phyloP scores from a whole-genome alignment of 1,140 invertebrate species.

The Lucilia cuprina region DNA sequence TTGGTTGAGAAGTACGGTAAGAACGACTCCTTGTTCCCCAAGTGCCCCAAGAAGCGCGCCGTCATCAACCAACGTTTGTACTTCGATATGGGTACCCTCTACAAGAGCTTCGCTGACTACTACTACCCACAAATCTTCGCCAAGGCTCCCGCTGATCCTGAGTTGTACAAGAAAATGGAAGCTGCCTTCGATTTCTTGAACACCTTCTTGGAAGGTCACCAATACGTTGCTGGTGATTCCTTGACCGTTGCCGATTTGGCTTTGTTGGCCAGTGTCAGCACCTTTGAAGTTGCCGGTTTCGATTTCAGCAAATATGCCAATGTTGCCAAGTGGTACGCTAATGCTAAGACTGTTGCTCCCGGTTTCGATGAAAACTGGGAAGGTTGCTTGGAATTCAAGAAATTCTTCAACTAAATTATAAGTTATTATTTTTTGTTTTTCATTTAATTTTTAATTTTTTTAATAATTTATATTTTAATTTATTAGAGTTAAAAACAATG shows the following conservation, averaged over 20 bases:
- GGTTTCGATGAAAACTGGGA: conserved; percentile 77
- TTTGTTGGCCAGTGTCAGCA: conserved; percentile 70
- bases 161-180: conserved; percentile 71
- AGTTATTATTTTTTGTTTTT: neutral
- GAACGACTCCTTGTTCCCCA: conserved; percentile 74
- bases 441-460: neutral
- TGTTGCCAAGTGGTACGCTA: conserved; percentile 74
- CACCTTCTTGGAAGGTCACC: conserved; percentile 70
- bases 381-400: conserved; percentile 65
- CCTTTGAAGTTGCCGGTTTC: conserved; percentile 71
- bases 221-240: conserved; percentile 72
- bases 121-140: conserved; percentile 77
- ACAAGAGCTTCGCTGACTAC: conserved; percentile 68
- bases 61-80: conserved; percentile 76
- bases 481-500: neutral
- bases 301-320: conserved; percentile 74
- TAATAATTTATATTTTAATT: neutral
- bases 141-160: conserved; percentile 70
- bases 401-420: conserved; percentile 9
- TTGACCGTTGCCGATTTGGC: conserved; percentile 78
- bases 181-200: conserved; percentile 73
- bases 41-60: conserved; percentile 72
- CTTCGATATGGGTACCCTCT: conserved; percentile 77
- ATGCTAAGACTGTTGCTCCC: conserved; percentile 71
- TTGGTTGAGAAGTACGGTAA: conserved; percentile 74